These are phyloP conservation scores for Cyprinodon variegatus DNA, from an alignment of 2,113 vertebrate genomes.

Conservation along the genomic window DNA sequence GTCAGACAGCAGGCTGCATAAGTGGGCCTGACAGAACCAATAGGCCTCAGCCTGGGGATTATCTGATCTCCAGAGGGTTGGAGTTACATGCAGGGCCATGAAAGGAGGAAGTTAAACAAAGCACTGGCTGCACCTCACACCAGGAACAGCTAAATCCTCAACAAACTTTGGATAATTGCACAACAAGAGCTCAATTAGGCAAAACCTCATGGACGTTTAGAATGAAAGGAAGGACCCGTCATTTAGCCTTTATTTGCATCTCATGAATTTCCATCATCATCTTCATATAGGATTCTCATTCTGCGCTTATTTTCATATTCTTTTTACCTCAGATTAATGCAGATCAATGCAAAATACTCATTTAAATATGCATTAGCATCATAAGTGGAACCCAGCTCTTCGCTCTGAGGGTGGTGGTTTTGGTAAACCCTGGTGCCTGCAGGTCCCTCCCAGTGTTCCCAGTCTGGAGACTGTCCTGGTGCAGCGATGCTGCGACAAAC, in stretches of 20 bases:
- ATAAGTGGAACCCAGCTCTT: constrained; percentile 18
- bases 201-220: constrained; percentile 72
- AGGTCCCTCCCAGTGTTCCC: constrained; percentile 36
- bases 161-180: constrained; percentile 79
- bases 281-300: constrained; percentile 53
- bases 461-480: constrained; percentile 25
- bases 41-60: constrained; percentile 75
- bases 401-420: constrained; percentile 62
- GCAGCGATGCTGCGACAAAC: background rate
- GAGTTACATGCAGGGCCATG: constrained; percentile 57
- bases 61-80: constrained; percentile 68
- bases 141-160: constrained; percentile 68
- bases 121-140: constrained; percentile 50
- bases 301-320: constrained; percentile 45
- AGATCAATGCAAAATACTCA: constrained; percentile 78
- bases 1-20: constrained; percentile 43
- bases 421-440: constrained; percentile 40
- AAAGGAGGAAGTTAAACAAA: constrained; percentile 77
- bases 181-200: constrained; percentile 84
- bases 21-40: constrained; percentile 68
- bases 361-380: constrained; percentile 82
- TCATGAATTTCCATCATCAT: constrained; percentile 74
- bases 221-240: constrained; percentile 68
- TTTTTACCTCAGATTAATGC: constrained; percentile 76
- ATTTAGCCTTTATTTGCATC: constrained; percentile 80